These are phyloP conservation scores for Heliocidaris tuberculata DNA, from an alignment of 35 echinoderm and acorn worm genomes.

Conservation along the genomic window DNA sequence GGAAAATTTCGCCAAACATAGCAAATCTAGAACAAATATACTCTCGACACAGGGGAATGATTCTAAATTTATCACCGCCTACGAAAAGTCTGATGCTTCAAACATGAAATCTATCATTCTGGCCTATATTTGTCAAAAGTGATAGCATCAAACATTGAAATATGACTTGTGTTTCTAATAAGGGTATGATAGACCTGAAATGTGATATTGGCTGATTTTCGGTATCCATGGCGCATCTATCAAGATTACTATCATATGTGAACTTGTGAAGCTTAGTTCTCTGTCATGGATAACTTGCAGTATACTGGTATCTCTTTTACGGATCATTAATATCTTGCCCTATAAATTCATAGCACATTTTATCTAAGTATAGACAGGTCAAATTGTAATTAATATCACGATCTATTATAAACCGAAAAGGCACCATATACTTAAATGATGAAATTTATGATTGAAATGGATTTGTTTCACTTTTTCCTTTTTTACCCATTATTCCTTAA, in stretches of 20 bases:
- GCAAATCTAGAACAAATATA: neutral
- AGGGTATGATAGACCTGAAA: constrained; percentile 8
- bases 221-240: neutral
- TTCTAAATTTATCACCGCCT: constrained; percentile 13
- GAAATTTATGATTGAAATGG: too few relatives aligned
- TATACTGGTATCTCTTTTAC: neutral
- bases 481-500: too few relatives aligned
- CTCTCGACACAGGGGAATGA: neutral
- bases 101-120: neutral
- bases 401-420: too few relatives aligned
- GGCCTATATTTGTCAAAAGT: constrained; percentile 2
- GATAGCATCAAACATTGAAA: neutral
- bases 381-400: too few relatives aligned
- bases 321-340: neutral
- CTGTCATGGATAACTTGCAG: neutral
- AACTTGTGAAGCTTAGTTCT: neutral
- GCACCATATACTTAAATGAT: too few relatives aligned
- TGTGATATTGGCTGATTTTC: neutral
- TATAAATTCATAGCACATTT: neutral
- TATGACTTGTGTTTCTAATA: constrained; percentile 11
- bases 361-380: neutral
- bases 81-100: neutral
- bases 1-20: neutral
- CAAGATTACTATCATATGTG: neutral
- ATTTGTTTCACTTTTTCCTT: too few relatives aligned